Conservation (phyloP, 53 echinoderm and acorn worm genomes). For the Luidia sarsii region DNA sequence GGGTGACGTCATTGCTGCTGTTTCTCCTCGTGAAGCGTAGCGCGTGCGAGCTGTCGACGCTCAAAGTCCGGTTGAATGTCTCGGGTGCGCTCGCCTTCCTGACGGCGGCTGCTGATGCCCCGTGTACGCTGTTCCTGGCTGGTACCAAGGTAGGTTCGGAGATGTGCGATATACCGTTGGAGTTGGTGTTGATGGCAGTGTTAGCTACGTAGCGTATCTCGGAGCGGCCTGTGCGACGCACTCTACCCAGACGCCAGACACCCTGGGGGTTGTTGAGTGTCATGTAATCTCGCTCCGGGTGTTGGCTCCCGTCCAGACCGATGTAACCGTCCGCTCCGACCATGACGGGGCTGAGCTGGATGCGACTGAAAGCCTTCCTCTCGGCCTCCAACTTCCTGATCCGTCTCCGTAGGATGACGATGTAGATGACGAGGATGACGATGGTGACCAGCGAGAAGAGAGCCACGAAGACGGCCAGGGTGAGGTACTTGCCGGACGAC, state of each 20-base stretch:
- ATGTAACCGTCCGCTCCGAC: slow-evolving; percentile 95
- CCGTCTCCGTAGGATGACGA: slow-evolving; percentile 72
- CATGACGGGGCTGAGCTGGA: slow-evolving; percentile 72
- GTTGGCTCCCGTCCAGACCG: slow-evolving; percentile 93
- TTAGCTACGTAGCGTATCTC: slow-evolving; percentile 67
- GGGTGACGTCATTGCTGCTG: slow-evolving; percentile 33
- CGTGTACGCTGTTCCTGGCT: slow-evolving; percentile 24
- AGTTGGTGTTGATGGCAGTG: slow-evolving; percentile 48
- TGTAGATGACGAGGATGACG: slow-evolving; percentile 71
- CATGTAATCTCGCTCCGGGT: slow-evolving; percentile 92
- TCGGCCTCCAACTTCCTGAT: slow-evolving; percentile 75
- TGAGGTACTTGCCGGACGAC: slow-evolving; percentile 65
- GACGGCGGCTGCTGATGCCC: background rate
- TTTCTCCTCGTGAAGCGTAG: slow-evolving; percentile 30
- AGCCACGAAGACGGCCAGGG: slow-evolving; percentile 73
- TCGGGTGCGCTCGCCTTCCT: slow-evolving; percentile 42
- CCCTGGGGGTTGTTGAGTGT: slow-evolving; percentile 90
- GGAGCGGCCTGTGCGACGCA: slow-evolving; percentile 63
- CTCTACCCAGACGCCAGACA: slow-evolving; percentile 76
- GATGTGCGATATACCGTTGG: slow-evolving; percentile 47
- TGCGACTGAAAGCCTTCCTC: slow-evolving; percentile 63
- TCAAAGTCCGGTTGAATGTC: slow-evolving; percentile 22
- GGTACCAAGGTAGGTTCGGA: slow-evolving; percentile 35
- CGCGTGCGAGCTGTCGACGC: slow-evolving; percentile 49
- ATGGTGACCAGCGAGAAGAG: slow-evolving; percentile 83